These are phyloP conservation scores for Asbolus verrucosus DNA, from an alignment of 1,140 invertebrate genomes.

Conservation along the genomic window DNA sequence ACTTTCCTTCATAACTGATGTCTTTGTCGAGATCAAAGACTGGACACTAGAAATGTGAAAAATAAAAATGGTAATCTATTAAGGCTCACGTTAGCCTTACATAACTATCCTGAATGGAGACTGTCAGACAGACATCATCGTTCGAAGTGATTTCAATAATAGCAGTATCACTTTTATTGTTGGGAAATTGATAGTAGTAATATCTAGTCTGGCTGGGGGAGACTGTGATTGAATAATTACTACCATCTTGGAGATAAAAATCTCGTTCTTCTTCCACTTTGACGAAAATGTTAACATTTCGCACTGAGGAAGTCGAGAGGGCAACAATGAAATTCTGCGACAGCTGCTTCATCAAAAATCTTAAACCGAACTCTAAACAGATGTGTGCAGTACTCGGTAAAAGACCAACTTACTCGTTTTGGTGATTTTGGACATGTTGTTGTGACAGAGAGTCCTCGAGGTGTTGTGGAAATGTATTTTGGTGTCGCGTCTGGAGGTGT, in stretches of 20 bases:
- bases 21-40: constrained; percentile 80
- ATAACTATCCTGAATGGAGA: constrained; percentile 64
- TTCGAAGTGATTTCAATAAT: constrained; percentile 75
- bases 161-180: constrained; percentile 67
- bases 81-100: no score
- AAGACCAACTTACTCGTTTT: constrained; percentile 23
- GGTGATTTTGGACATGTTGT: constrained; percentile 62
- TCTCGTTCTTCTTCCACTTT: constrained; percentile 68
- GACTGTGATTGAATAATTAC: constrained; percentile 62
- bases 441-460: constrained; percentile 75
- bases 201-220: constrained; percentile 67
- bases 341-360: constrained; percentile 44
- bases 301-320: constrained; percentile 71
- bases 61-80: no score
- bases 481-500: constrained; percentile 62
- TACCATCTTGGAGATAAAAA: constrained; percentile 70
- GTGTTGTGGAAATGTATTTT: constrained; percentile 70
- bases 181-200: constrained; percentile 58
- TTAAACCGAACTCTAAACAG: constrained; percentile 27
- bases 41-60: constrained; percentile 82
- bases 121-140: constrained; percentile 75
- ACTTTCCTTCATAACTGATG: constrained; percentile 77
- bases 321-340: constrained; percentile 69
- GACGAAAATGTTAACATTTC: constrained; percentile 68
- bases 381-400: background rate